Conservation (phyloP, 2,888 invertebrate species). For the Muscina levida region DNA sequence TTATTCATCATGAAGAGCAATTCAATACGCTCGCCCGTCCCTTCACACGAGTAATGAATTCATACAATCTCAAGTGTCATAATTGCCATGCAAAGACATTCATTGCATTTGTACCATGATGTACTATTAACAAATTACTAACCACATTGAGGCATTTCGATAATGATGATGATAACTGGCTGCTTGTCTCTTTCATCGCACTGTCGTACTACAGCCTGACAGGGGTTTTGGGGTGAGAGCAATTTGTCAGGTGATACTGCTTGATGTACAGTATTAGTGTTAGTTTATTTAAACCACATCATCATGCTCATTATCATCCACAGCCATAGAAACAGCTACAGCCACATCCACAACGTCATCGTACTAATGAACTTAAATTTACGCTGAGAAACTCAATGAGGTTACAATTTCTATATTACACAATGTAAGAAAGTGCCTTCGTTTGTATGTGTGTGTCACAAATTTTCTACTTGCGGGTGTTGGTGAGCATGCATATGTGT, state of each 20-base stretch:
- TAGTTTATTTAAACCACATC: conserved; percentile 23
- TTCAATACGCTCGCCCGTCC: too few species aligned
- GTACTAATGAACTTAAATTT: conserved; percentile 24
- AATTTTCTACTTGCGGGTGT: too few species aligned
- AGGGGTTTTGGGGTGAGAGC: neutral
- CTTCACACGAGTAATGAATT: too few species aligned
- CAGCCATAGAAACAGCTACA: neutral
- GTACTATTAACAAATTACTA: conserved; percentile 19
- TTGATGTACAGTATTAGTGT: conserved; percentile 6
- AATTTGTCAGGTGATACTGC: conserved; percentile 19
- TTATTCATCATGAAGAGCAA: too few species aligned
- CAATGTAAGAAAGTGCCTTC: neutral
- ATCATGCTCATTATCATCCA: neutral
- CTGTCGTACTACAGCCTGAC: neutral
- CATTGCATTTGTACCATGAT: neutral
- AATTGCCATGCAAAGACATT: neutral
- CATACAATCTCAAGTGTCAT: neutral
- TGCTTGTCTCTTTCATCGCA: neutral
- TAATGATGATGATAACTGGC: neutral
- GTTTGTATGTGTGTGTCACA: neutral
- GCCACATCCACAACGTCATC: neutral
- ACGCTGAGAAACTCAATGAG: neutral
- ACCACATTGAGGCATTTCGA: conserved; percentile 15
- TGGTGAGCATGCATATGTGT: neutral
- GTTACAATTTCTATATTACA: neutral